phyloP scores from a whole-genome alignment of 2,797 vertebrate genomes.

The Xerus rutilus region DNA sequence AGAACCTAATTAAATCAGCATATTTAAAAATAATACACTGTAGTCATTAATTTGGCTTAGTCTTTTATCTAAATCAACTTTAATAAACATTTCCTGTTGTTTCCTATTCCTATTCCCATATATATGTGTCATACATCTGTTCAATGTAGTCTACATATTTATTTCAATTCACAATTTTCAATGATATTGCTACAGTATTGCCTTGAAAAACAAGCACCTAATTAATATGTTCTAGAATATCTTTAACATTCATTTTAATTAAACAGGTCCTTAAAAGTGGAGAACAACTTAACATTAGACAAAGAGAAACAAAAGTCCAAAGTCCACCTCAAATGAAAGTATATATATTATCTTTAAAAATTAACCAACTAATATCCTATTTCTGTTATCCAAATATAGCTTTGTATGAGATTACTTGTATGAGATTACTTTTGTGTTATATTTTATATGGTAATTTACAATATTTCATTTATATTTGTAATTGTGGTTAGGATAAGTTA shows the following conservation, averaged over 20 bases:
- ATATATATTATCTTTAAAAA: conserved; percentile 7
- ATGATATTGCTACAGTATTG: not conserved
- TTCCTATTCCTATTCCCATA: not conserved
- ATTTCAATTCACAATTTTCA: not conserved
- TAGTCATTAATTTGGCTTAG: not conserved
- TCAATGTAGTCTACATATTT: not conserved
- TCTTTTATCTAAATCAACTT: not conserved
- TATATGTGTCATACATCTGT: not conserved
- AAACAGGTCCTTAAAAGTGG: not conserved
- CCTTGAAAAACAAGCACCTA: not conserved
- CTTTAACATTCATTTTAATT: not conserved
- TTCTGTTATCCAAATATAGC: conserved; percentile 28
- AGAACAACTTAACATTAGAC: not conserved
- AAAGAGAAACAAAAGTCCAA: not conserved
- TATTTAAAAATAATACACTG: not conserved
- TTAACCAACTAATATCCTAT: conserved; percentile 23
- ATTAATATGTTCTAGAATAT: not conserved
- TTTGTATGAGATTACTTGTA: not conserved
- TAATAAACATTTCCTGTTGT: not conserved
- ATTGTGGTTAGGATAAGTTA: conserved; percentile 64
- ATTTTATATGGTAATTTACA: conserved; percentile 71
- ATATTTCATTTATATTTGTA: conserved; percentile 78
- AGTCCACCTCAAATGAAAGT: not conserved
- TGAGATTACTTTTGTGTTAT: not conserved
- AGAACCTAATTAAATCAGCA: not conserved